phyloP scores from a whole-genome alignment of 2,113 vertebrate species.

The Sminthopsis crassicaudata region DNA sequence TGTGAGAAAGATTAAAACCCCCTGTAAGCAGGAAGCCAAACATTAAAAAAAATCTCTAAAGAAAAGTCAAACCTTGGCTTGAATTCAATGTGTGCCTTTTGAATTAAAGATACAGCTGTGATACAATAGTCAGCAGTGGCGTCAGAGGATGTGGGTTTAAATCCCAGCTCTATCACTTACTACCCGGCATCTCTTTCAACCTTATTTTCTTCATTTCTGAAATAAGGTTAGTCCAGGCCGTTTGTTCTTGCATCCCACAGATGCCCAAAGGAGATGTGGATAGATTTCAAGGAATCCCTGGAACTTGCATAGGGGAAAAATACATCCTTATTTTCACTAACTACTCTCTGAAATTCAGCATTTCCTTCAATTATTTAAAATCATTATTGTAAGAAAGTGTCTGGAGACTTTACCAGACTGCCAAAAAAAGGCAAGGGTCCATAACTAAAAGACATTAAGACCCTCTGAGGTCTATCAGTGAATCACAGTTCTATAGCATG shows the following conservation, averaged over 20 bases:
- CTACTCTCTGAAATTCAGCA: not conserved
- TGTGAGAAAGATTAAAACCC: not conserved
- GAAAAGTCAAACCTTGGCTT: not conserved
- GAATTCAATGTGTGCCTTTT: not conserved
- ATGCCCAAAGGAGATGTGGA: not conserved
- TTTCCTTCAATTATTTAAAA: not conserved
- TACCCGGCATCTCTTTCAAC: not conserved
- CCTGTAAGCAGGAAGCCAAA: conserved; percentile 7
- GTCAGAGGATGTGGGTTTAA: not conserved
- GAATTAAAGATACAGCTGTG: conserved; percentile 6
- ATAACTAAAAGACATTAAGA: not conserved
- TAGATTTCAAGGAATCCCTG: not conserved
- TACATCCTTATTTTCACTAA: not conserved
- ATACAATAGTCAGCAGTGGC: not conserved
- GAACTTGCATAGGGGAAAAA: conserved; percentile 12
- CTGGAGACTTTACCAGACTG: not conserved
- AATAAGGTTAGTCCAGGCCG: not conserved
- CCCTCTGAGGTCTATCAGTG: not conserved
- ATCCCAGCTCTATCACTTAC: not conserved
- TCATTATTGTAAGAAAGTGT: not conserved
- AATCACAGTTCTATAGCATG: not conserved
- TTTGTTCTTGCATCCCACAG: not conserved
- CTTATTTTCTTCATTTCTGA: not conserved
- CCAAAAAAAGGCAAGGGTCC: too few relatives aligned
- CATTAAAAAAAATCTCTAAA: not conserved